Evolutionary conservation across 2,797 vertebrate genomes (phyloP).

Genomic region (Helostoma temminkii): DNA sequence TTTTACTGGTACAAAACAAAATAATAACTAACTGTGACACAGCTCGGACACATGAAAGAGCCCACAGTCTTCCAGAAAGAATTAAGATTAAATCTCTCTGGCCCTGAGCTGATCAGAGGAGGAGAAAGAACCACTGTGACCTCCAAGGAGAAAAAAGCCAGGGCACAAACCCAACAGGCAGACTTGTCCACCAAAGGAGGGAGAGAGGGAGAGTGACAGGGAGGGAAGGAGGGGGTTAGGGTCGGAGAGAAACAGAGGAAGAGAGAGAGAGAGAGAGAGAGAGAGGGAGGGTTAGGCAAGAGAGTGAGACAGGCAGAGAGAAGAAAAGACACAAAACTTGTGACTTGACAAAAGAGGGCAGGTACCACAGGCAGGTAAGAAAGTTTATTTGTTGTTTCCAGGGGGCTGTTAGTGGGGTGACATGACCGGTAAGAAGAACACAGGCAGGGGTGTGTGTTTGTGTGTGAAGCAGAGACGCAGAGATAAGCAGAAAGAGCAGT

Average conservation of each 20-base stretch:
- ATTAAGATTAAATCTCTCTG: slow-evolving; percentile 59
- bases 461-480: slow-evolving; percentile 1
- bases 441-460: slow-evolving; percentile 12
- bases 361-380: slow-evolving; percentile 86
- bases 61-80: slow-evolving; percentile 43
- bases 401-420: slow-evolving; percentile 6
- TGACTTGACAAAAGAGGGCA: slow-evolving; percentile 81
- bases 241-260: slow-evolving; percentile 36
- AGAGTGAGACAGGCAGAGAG: slow-evolving; percentile 66
- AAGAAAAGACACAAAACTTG: slow-evolving; percentile 75
- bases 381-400: slow-evolving; percentile 51
- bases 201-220: slow-evolving; percentile 26
- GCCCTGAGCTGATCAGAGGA: slow-evolving; percentile 40
- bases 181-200: slow-evolving; percentile 54
- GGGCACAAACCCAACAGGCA: slow-evolving; percentile 64
- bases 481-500: slow-evolving; percentile 19
- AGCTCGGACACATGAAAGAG: slow-evolving; percentile 60
- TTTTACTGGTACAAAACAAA: slow-evolving; percentile 29
- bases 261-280: slow-evolving; percentile 1
- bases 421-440: slow-evolving; percentile 30
- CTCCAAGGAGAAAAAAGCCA: slow-evolving; percentile 64
- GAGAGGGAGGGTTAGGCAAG: slow-evolving; percentile 38
- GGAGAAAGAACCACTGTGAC: slow-evolving; percentile 67
- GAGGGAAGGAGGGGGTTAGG: slow-evolving; percentile 43
- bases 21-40: slow-evolving; percentile 43